Evolutionary conservation across 2,888 invertebrate species (phyloP).

Genomic region (Tanypteryx hageni): DNA sequence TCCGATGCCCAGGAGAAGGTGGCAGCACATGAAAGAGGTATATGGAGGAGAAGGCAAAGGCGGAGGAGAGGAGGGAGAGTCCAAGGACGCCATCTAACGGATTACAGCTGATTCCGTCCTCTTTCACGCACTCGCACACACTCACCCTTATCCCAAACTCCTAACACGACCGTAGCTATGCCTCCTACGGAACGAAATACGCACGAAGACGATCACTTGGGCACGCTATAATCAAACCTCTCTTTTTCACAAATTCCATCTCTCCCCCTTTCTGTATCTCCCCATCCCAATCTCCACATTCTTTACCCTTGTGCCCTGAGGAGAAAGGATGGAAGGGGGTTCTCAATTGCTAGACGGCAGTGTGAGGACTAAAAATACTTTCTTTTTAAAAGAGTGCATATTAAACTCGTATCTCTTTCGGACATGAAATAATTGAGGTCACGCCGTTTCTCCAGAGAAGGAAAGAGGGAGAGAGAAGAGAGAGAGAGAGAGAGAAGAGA

Average conservation of each 20-base stretch:
- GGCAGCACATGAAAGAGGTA: neutral
- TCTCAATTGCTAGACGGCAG: neutral
- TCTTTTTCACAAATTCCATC: no score
- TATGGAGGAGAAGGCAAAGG: neutral
- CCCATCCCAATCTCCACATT: neutral
- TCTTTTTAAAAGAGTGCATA: neutral
- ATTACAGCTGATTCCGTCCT: constrained; percentile 2
- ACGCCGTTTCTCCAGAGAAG: neutral
- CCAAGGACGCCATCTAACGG: neutral
- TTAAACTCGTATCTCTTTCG: constrained; percentile 32
- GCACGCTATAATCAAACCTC: no score
- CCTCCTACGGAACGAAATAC: no score
- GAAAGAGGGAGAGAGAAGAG: neutral
- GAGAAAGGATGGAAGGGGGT: neutral
- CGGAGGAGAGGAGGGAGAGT: neutral
- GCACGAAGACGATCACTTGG: no score
- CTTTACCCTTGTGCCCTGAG: neutral
- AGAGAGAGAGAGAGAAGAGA: neutral
- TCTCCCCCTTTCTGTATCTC: no score
- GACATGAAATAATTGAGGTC: constrained; percentile 28
- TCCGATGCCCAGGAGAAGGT: neutral
- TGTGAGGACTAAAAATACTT: neutral
- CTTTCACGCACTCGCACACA: neutral
- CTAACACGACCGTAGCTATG: neutral
- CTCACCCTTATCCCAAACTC: neutral